These are phyloP conservation scores for Zoanthus gigantus DNA, from an alignment of 92 coral and sea anemone species.

Conservation along the genomic window DNA sequence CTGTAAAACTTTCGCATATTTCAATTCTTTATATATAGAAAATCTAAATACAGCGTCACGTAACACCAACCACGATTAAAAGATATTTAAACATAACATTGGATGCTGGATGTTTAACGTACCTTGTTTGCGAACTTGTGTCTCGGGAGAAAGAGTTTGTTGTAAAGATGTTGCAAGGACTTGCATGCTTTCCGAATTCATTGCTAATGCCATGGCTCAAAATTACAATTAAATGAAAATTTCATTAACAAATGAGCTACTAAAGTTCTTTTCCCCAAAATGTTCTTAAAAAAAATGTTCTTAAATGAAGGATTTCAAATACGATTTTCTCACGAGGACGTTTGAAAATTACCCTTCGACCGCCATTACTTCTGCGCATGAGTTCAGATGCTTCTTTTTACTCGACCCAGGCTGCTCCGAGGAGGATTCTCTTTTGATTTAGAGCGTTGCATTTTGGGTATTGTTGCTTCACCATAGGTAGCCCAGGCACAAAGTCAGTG, in stretches of 20 bases:
- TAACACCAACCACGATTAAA: background rate
- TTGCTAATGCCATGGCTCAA: constrained; percentile 36
- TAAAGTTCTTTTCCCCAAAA: background rate
- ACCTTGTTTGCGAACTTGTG: constrained; percentile 90
- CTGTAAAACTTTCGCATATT: background rate
- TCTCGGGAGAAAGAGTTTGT: constrained; percentile 84
- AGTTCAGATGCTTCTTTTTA: constrained; percentile 29
- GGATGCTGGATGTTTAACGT: background rate
- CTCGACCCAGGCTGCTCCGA: constrained; percentile 38
- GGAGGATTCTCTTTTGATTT: too few relatives aligned
- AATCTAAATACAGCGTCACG: background rate
- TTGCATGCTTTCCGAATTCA: constrained; percentile 72
- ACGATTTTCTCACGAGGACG: background rate
- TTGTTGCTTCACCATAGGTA: too few relatives aligned
- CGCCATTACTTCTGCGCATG: constrained; percentile 53
- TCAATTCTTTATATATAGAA: background rate
- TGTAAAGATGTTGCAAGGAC: constrained; percentile 76
- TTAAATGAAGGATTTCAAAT: background rate
- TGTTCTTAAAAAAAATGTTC: background rate
- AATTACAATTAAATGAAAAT: background rate
- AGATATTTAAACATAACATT: background rate
- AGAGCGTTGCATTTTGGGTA: too few relatives aligned
- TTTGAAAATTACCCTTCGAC: constrained; percentile 30
- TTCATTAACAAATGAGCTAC: background rate
- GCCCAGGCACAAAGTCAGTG: too few relatives aligned